These are phyloP conservation scores for Maconellicoccus hirsutus DNA, from an alignment of 1,140 invertebrate species.

Conservation along the genomic window DNA sequence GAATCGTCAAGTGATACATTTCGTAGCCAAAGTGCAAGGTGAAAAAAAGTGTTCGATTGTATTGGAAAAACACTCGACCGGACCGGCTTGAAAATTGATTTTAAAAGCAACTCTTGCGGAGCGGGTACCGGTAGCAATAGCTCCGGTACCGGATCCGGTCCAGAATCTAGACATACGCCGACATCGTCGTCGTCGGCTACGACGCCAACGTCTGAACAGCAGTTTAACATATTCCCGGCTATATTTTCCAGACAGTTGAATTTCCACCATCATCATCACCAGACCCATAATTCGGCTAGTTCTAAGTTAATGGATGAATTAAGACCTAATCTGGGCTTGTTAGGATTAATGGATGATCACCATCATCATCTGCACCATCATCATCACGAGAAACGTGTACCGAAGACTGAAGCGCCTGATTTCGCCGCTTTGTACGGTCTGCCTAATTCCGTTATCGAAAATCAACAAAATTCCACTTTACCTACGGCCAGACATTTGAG, in stretches of 20 bases:
- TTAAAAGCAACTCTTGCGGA: conserved; percentile 18
- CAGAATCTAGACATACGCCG: conserved; percentile 10
- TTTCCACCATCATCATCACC: conserved; percentile 38
- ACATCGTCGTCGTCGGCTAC: conserved; percentile 15
- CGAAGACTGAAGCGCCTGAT: conserved; percentile 54
- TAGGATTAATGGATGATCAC: conserved; percentile 59
- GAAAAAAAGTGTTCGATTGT: too few relatives aligned
- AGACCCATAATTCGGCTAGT: conserved; percentile 22
- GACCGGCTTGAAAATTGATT: conserved; percentile 16
- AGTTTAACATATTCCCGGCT: conserved; percentile 80
- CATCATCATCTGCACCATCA: conserved; percentile 40
- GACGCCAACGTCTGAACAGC: conserved; percentile 43
- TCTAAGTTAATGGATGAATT: conserved; percentile 68
- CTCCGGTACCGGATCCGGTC: conserved; percentile 19
- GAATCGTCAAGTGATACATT: too few relatives aligned
- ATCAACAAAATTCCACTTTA: conserved; percentile 43
- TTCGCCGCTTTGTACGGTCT: conserved; percentile 58
- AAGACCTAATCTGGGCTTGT: conserved; percentile 63
- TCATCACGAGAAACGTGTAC: conserved; percentile 31
- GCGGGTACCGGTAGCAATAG: conserved; percentile 15
- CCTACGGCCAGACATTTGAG: conserved; percentile 39
- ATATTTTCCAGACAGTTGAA: conserved; percentile 76
- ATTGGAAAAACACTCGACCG: too few relatives aligned
- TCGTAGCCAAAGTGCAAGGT: too few relatives aligned
- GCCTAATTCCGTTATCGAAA: conserved; percentile 29